Evolutionary conservation across 1,140 invertebrate genomes (phyloP).

Genomic region (Lasioglossum albipes): DNA sequence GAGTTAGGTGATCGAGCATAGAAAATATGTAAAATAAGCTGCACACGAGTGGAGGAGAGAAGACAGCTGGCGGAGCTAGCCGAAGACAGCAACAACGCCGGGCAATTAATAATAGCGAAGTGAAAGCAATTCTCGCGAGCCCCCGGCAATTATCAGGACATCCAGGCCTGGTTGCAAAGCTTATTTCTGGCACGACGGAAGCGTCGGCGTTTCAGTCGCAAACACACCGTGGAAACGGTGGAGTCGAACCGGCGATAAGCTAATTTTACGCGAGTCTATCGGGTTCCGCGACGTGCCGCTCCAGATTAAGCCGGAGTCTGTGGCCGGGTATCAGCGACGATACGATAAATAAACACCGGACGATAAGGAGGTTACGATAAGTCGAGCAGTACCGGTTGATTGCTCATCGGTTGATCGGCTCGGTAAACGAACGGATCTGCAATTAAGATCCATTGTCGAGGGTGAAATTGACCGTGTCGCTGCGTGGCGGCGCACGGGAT

Average conservation of each 20-base stretch:
- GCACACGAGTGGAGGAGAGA: too few species aligned
- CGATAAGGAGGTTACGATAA: conserved; percentile 34
- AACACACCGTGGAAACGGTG: background rate
- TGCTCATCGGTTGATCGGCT: background rate
- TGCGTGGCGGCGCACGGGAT: background rate
- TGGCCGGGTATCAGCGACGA: conserved; percentile 15
- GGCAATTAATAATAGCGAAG: background rate
- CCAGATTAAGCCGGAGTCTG: conserved; percentile 3
- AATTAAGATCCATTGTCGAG: conserved; percentile 31
- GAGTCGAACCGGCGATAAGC: conserved; percentile 21
- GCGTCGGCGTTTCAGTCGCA: background rate
- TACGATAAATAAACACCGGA: conserved; percentile 25
- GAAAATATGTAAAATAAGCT: too few species aligned
- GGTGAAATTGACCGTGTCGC: background rate
- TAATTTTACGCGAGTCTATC: conserved; percentile 30
- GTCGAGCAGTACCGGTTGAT: conserved; percentile 2
- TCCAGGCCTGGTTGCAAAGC: conserved; percentile 24
- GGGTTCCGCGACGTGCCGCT: conserved; percentile 9
- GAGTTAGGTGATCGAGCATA: too few species aligned
- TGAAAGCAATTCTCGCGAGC: background rate
- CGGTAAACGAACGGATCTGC: background rate
- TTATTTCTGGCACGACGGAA: conserved; percentile 38
- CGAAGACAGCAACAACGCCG: too few species aligned
- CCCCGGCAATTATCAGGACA: conserved; percentile 36
- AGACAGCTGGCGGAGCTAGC: too few species aligned